These are phyloP conservation scores for Diprion similis DNA, from an alignment of 1,140 invertebrate genomes.

Conservation along the genomic window DNA sequence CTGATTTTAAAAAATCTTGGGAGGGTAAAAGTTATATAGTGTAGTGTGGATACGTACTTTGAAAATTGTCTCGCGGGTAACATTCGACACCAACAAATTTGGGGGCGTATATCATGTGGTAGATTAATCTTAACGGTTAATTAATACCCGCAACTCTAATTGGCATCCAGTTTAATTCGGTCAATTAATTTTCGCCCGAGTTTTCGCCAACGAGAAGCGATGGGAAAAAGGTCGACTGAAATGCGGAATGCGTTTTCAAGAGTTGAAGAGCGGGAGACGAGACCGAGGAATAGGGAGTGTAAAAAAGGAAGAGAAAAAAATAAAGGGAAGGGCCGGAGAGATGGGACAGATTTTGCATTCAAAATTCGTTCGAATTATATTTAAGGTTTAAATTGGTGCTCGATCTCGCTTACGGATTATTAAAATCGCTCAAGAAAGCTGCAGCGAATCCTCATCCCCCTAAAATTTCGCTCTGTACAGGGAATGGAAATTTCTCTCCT, in stretches of 20 bases:
- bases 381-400: slow-evolving; percentile 41
- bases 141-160: slow-evolving; percentile 20
- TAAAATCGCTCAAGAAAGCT: slow-evolving; percentile 39
- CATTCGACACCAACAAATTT: background rate
- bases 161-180: slow-evolving; percentile 25
- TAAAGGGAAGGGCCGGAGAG: background rate
- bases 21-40: too few relatives aligned
- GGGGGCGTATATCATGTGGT: background rate
- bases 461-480: background rate
- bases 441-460: slow-evolving; percentile 9
- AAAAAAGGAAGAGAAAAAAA: background rate
- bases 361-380: slow-evolving; percentile 44
- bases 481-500: background rate
- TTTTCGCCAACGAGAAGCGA: background rate
- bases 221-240: background rate
- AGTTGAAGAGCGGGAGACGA: slow-evolving; percentile 4
- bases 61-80: background rate
- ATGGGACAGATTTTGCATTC: slow-evolving; percentile 40
- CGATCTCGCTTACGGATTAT: slow-evolving; percentile 38
- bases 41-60: too few relatives aligned
- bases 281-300: background rate
- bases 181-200: slow-evolving; percentile 26
- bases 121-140: slow-evolving; percentile 10
- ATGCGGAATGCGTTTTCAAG: background rate
- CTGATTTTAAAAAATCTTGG: too few relatives aligned